Evolutionary conservation across 2,113 vertebrate species (phyloP).

Genomic region (Arenaria interpres): DNA sequence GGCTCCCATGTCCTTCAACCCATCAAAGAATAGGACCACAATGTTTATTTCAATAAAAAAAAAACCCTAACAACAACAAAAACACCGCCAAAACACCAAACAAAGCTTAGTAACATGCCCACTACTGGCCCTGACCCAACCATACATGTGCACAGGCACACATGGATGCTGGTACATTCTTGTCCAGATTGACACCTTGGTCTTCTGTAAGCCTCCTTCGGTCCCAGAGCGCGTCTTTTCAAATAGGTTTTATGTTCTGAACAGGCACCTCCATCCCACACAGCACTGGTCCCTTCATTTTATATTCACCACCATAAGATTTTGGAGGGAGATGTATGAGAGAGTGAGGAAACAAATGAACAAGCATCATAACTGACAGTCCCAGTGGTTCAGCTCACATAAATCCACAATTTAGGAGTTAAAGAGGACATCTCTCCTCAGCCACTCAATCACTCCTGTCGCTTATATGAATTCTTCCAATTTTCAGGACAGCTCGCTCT

Average conservation of each 20-base stretch:
- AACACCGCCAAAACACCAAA: too few relatives aligned
- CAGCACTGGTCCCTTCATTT: not conserved
- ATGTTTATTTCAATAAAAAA: not conserved
- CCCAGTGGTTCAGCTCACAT: not conserved
- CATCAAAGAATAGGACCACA: not conserved
- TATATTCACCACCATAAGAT: not conserved
- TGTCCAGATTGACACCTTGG: not conserved
- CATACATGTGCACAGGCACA: not conserved
- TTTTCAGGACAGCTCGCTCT: not conserved
- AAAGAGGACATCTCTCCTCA: not conserved
- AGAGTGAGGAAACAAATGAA: not conserved
- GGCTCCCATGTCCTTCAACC: not conserved
- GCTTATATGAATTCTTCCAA: rapidly evolving
- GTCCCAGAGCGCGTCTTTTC: not conserved
- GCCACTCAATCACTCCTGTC: not conserved
- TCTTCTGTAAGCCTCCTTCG: not conserved
- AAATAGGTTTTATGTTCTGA: not conserved
- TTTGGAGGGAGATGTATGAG: not conserved
- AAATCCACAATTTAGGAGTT: not conserved
- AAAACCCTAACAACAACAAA: not conserved
- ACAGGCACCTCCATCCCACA: not conserved
- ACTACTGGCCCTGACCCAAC: not conserved
- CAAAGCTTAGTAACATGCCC: not conserved
- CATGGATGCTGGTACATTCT: not conserved
- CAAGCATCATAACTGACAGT: not conserved